Percentiles rank a stretch among this genome's conserved stretches.
These are phyloP conservation scores for Corythornis leucogaster DNA, from an alignment of 2,797 vertebrate species.

Conservation along the genomic window DNA sequence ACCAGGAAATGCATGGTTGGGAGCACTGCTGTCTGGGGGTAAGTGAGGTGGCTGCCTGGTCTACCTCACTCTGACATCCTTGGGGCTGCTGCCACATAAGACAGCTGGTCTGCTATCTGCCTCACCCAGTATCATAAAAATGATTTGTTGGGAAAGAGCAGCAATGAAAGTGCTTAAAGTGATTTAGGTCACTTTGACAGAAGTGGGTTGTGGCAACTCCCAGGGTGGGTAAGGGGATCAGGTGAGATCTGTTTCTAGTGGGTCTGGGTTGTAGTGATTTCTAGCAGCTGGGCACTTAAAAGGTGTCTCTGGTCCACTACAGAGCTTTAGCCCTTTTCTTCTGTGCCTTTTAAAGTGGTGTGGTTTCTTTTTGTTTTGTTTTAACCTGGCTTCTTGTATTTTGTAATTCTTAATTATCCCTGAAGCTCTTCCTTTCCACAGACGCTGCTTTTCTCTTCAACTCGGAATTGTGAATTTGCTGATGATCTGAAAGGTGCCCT, in stretches of 20 bases:
- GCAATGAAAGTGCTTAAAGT: not conserved
- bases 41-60: not conserved
- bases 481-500: rapidly evolving
- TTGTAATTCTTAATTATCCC: not conserved
- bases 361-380: too few relatives aligned
- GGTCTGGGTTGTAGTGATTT: rapidly evolving
- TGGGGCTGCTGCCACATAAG: not conserved
- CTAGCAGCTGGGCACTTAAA: not conserved
- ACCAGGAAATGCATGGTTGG: not conserved
- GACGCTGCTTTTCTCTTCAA: not conserved
- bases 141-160: not conserved
- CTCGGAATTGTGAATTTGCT: not conserved
- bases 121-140: not conserved
- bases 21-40: not conserved
- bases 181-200: not conserved
- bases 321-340: not conserved
- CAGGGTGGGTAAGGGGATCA: not conserved
- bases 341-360: not conserved
- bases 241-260: not conserved
- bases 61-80: not conserved
- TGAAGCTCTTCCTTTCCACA: not conserved
- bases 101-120: not conserved
- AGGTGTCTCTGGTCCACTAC: not conserved
- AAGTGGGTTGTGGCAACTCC: not conserved
- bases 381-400: not conserved